A percentile compares a stretch with the other conserved stretches of the same genome.
Conservation (phyloP, 2,113 vertebrate species). For the Brachypteracias leptosomus region DNA sequence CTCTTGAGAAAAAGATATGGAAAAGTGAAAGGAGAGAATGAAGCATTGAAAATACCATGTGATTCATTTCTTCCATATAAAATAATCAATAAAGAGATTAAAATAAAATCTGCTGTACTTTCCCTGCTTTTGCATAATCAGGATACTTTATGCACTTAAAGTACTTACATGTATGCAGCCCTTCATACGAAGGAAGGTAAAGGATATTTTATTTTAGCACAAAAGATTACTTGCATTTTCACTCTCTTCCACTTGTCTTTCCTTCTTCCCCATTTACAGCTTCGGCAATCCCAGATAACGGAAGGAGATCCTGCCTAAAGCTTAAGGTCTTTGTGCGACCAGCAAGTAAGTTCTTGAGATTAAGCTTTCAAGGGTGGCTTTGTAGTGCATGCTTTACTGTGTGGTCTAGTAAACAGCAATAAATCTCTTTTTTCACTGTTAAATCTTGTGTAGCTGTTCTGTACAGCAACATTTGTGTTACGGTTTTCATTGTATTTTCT, state of each 20-base stretch:
- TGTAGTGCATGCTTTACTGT: constrained; percentile 61
- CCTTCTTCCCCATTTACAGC: constrained; percentile 75
- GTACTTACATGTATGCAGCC: background rate
- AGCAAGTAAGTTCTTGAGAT: constrained; percentile 88
- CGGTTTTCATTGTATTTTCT: constrained; percentile 68
- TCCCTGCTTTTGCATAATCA: background rate
- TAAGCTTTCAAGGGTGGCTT: constrained; percentile 53
- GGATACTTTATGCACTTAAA: background rate
- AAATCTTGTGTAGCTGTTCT: constrained; percentile 70
- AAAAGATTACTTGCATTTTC: constrained; percentile 8
- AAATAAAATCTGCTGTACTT: background rate
- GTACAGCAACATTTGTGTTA: constrained; percentile 67
- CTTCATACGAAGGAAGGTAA: background rate
- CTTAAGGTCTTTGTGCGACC: constrained; percentile 98
- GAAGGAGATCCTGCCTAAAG: constrained; percentile 94
- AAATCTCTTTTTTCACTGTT: constrained; percentile 61
- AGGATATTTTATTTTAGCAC: background rate
- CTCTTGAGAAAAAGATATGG: background rate
- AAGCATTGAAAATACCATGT: background rate
- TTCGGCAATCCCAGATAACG: constrained; percentile 92
- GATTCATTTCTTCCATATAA: background rate
- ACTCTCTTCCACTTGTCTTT: background rate
- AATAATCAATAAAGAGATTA: background rate
- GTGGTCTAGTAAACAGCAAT: constrained; percentile 66
- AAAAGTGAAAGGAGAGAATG: background rate